These are phyloP conservation scores for Pao palembangensis DNA, from an alignment of 2,113 vertebrate genomes.

Conservation along the genomic window DNA sequence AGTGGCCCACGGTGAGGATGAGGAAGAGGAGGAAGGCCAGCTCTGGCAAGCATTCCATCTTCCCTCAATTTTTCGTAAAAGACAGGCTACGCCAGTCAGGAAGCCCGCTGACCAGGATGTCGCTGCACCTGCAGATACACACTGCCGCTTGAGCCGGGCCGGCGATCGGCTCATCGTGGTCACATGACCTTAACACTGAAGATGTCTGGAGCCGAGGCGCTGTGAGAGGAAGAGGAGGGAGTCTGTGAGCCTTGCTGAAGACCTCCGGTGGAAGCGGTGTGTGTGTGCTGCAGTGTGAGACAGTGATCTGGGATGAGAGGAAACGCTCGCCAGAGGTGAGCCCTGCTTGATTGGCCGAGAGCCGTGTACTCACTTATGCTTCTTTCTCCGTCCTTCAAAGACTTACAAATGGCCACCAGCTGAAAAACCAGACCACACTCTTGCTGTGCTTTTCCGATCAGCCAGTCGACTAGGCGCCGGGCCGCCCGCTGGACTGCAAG, in stretches of 20 bases:
- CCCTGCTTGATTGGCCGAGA: neutral
- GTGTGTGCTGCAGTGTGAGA: no score
- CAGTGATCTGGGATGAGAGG: no score
- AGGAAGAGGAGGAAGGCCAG: conserved; percentile 93
- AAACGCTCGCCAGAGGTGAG: neutral
- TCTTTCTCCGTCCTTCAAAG: conserved; percentile 92
- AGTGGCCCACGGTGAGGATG: conserved; percentile 97
- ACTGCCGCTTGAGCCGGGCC: no score
- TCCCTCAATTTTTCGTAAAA: conserved; percentile 96
- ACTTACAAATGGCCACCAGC: conserved; percentile 97
- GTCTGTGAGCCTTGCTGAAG: no score
- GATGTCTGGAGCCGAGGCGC: no score
- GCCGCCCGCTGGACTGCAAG: no score
- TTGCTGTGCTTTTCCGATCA: no score
- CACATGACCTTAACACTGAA: neutral
- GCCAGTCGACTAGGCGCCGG: no score
- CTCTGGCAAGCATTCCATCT: conserved; percentile 91
- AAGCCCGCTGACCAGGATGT: conserved; percentile 93
- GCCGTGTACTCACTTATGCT: conserved; percentile 82
- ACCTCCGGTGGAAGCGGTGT: no score
- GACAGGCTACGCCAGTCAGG: conserved; percentile 97
- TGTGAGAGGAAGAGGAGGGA: no score
- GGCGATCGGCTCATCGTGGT: neutral
- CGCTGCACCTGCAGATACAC: conserved; percentile 83
- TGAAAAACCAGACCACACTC: no score